phyloP scores from a whole-genome alignment of 2,888 invertebrate genomes.

The Torymus auratus region DNA sequence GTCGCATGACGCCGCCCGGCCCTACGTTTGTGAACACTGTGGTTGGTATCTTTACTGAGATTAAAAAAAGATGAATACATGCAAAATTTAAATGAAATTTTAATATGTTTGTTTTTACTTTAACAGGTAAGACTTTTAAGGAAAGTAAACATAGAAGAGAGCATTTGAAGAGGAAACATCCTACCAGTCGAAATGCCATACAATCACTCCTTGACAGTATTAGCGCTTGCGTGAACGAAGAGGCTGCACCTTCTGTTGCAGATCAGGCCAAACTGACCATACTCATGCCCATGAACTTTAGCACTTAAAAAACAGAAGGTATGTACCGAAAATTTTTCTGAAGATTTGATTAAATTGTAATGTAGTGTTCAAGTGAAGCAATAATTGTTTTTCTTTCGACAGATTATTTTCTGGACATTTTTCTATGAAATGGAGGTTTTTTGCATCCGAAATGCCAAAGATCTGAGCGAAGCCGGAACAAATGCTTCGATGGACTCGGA shows the following conservation, averaged over 20 bases:
- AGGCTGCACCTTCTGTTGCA: slow-evolving; percentile 61
- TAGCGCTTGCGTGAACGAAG: slow-evolving; percentile 70
- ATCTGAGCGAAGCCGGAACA: slow-evolving; percentile 41
- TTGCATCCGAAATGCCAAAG: slow-evolving; percentile 55
- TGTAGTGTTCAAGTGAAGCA: no score
- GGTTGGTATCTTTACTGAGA: slow-evolving; percentile 62
- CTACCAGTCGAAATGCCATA: slow-evolving; percentile 66
- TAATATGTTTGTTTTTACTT: no score
- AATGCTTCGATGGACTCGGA: slow-evolving; percentile 36
- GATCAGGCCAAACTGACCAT: slow-evolving; percentile 73
- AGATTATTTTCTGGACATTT: slow-evolving; percentile 52
- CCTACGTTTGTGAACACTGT: slow-evolving; percentile 74
- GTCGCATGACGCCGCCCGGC: slow-evolving; percentile 74
- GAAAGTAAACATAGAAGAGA: slow-evolving; percentile 74
- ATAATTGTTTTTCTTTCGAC: slow-evolving; percentile 15
- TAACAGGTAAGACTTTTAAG: slow-evolving; percentile 68
- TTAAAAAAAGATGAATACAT: no score
- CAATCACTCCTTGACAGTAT: slow-evolving; percentile 72
- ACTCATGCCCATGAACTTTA: slow-evolving; percentile 73
- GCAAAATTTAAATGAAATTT: no score
- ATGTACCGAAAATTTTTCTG: no score
- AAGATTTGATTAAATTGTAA: no score
- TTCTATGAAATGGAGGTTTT: slow-evolving; percentile 44
- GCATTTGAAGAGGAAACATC: slow-evolving; percentile 73
- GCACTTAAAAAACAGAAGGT: slow-evolving; percentile 61